phyloP scores from a whole-genome alignment of 1,140 invertebrate species.

The Polypedilum pembai region DNA sequence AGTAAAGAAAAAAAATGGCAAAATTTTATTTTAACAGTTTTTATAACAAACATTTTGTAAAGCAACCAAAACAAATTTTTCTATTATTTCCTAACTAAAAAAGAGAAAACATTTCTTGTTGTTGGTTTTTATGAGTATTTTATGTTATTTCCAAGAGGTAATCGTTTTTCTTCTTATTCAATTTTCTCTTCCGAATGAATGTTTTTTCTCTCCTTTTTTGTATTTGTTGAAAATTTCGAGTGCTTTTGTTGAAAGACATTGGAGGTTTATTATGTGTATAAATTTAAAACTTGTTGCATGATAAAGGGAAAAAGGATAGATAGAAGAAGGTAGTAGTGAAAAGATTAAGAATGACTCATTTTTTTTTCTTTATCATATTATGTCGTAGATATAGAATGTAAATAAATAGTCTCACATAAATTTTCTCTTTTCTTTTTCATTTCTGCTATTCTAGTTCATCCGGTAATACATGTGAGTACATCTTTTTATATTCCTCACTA shows the following conservation, averaged over 20 bases:
- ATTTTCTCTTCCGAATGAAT: neutral
- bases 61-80: too few relatives aligned
- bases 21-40: too few relatives aligned
- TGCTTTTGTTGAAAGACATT: neutral
- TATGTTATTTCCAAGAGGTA: slow-evolving; percentile 8
- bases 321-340: neutral
- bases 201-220: neutral
- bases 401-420: slow-evolving; percentile 29
- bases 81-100: neutral
- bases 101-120: neutral
- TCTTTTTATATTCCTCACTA: neutral
- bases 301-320: neutral
- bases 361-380: neutral
- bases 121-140: slow-evolving; percentile 6
- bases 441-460: slow-evolving; percentile 65
- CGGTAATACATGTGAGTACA: slow-evolving; percentile 57
- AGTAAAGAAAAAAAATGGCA: too few relatives aligned
- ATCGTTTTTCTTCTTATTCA: neutral
- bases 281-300: slow-evolving; percentile 12
- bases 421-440: slow-evolving; percentile 30
- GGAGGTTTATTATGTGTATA: slow-evolving; percentile 2
- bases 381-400: neutral
- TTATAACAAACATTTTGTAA: too few relatives aligned
- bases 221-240: too few relatives aligned
- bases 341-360: slow-evolving; percentile 12